These are phyloP conservation scores for Nemoura dubitans DNA, from an alignment of 2,888 invertebrate species.

Conservation along the genomic window DNA sequence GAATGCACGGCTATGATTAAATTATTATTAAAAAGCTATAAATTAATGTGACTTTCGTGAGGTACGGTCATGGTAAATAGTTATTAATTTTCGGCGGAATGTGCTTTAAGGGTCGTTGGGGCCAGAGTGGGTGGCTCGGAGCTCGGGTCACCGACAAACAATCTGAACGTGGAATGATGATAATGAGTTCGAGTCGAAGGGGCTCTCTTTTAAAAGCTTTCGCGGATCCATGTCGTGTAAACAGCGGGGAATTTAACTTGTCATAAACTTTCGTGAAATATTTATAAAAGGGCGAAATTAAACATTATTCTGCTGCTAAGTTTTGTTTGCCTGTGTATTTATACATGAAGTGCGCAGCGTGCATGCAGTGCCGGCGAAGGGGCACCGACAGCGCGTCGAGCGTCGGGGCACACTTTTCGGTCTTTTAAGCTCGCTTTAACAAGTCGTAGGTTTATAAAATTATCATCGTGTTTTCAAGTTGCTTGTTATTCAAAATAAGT, in stretches of 20 bases:
- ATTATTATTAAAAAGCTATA: neutral
- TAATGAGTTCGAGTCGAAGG: neutral
- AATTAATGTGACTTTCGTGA: neutral
- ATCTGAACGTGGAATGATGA: neutral
- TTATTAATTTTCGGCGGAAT: neutral
- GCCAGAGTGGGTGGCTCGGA: neutral
- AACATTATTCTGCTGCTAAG: neutral
- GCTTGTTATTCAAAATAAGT: neutral
- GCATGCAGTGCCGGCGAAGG: neutral
- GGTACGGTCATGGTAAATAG: neutral
- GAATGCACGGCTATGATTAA: neutral
- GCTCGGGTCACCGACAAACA: neutral
- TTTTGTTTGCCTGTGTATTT: neutral
- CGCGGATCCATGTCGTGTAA: neutral
- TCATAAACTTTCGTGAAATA: neutral
- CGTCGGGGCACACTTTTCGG: neutral
- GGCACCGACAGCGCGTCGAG: neutral
- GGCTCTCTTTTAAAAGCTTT: neutral
- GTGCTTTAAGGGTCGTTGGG: neutral
- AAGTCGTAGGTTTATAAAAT: neutral
- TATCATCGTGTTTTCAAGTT: constrained; percentile 12
- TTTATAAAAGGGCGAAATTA: constrained; percentile 12
- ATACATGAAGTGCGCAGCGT: neutral
- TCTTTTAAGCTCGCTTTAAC: neutral
- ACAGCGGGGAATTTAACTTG: neutral